A percentile compares a stretch with the other conserved stretches of the same genome.
Evolutionary conservation across 2,797 vertebrate species (phyloP).

Genomic region (Danio kyathit): DNA sequence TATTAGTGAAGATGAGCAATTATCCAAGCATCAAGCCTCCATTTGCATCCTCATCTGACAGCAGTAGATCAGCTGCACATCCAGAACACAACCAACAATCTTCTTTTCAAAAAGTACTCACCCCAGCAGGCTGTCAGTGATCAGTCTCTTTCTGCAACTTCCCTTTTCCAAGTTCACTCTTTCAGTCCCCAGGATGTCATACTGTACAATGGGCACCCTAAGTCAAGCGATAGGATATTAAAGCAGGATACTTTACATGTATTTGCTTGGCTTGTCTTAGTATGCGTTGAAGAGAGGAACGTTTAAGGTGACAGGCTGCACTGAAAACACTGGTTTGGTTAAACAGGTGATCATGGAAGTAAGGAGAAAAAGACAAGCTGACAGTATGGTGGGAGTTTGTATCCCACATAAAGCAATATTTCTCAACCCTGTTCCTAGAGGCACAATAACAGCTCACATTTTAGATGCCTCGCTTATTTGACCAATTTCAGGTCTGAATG

Average conservation of each 20-base stretch:
- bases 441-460: too few species aligned
- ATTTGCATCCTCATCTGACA: slow-evolving; percentile 14
- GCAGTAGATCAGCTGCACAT: slow-evolving; percentile 49
- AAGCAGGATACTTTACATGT: neutral
- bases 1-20: slow-evolving; percentile 21
- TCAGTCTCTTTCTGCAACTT: slow-evolving; percentile 58
- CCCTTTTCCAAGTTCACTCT: neutral
- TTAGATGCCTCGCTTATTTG: too few species aligned
- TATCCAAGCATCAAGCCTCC: slow-evolving; percentile 8
- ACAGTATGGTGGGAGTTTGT: neutral
- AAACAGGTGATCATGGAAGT: neutral
- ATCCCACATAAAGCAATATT: neutral
- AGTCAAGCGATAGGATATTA: slow-evolving; percentile 32
- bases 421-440: too few species aligned
- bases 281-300: neutral
- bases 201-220: slow-evolving; percentile 24
- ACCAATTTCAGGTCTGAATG: too few species aligned
- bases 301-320: neutral
- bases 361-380: neutral
- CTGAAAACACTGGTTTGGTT: neutral
- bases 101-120: slow-evolving; percentile 70
- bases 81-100: slow-evolving; percentile 47
- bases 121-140: slow-evolving; percentile 70
- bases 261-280: slow-evolving; percentile 7
- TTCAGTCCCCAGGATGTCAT: neutral